Conservation (phyloP, 2,888 invertebrate genomes). For the Yponomeuta cagnagella region DNA sequence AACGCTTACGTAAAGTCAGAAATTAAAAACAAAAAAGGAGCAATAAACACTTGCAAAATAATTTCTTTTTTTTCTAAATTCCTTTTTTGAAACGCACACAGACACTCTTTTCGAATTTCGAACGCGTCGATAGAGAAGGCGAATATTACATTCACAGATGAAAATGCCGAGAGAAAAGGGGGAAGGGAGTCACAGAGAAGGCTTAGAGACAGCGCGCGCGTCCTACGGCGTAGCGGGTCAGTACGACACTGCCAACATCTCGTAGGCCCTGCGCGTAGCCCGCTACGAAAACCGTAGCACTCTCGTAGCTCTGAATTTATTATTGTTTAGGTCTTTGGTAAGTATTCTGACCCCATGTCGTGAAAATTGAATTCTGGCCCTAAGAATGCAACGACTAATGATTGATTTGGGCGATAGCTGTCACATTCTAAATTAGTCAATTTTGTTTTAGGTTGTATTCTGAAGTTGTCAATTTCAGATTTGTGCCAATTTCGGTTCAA, state of each 20-base stretch:
- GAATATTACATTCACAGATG: not conserved
- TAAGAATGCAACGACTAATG: too few species aligned
- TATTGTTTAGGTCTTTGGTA: too few species aligned
- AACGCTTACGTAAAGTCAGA: not conserved
- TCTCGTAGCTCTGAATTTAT: too few species aligned
- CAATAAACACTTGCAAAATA: not conserved
- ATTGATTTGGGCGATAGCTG: too few species aligned
- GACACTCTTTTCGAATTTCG: not conserved
- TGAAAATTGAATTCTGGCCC: too few species aligned
- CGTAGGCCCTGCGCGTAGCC: not conserved
- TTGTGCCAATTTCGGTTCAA: too few species aligned
- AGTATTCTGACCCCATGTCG: not conserved
- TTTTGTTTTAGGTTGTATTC: too few species aligned
- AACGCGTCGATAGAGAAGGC: not conserved
- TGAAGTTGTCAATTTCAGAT: too few species aligned
- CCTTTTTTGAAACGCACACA: too few species aligned
- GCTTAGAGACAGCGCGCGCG: not conserved
- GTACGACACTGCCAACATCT: not conserved
- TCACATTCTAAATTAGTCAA: too few species aligned
- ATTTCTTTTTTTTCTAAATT: not conserved
- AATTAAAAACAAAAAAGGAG: not conserved
- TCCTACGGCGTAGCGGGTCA: not conserved
- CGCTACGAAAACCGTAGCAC: not conserved
- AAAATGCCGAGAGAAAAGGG: not conserved
- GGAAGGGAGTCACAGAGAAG: not conserved